Evolutionary conservation across 2,113 vertebrate species (phyloP), one percentile per base, ranked within the genome.

Genomic region (Spilogale gracilis): DNA sequence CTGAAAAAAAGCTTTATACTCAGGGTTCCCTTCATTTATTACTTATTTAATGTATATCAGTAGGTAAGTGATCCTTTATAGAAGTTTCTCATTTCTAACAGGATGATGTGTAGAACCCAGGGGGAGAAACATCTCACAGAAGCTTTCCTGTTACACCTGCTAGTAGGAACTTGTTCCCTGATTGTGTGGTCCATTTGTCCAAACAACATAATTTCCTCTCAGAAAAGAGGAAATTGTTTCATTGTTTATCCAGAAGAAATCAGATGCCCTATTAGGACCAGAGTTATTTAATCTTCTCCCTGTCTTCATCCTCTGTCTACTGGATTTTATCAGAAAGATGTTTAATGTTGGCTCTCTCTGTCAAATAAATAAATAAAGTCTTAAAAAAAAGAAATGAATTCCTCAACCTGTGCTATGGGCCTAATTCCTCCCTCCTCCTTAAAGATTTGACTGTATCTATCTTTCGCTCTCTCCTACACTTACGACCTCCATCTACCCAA

Each of bases 1-100:
- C n/a, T 87, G 54, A 94, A 85, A 80, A 80, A 95, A 89, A 86
- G 54, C 38, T 81, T 48, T 81, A 63, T 81, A n/a, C 45, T 74
- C 38, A 87, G 65, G 38, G 50, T 17, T 30, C 38, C n/a, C 38
- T 91, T 82, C 63, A 80, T 48, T 94, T 87, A 50, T 67, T 86
- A 73, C 18, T 6, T 60, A 30, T 67, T 83, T 94, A 63, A 81
- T 63, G 52, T 45, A 80, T 38, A 43, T 69, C 60, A 71, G 32
- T 94, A 45, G 18, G 61, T 38, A 45, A 85, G 45, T 61, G 32
- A 94, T 61, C 30, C 38, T 65, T 80, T 71, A 71, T 45, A 85
- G 54, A 79, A 71, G 16, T 80, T 81, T 87, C 81, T 94, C 56
- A 18, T 94, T 69, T 91, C 56, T 74, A 12, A 65, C 16, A 74